Base-by-base conservation (phyloP, 2,797 vertebrate species). In the Ciconia nigra region DNA sequence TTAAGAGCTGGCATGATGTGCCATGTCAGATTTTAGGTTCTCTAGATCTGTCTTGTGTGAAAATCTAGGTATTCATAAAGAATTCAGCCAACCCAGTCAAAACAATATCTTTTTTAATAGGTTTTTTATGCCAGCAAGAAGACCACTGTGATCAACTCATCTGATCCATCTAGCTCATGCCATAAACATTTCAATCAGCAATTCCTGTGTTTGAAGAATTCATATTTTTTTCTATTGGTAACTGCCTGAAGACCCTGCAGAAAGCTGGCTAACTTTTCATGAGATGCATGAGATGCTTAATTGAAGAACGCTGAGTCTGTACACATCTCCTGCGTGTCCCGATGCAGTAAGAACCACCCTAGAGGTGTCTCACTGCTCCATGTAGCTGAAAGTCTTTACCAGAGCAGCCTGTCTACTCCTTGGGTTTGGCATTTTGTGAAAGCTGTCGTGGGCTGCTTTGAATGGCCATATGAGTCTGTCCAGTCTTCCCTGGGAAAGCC, bases 1-100 rank as follows among this genome's bases (percentile, higher is more conserved):
- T 89, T 73, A 72, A 73, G 78, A 92, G 59, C 83, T 90, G 86
- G 42, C 74, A 77, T 37, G 51, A 96, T 28, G 22, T 66, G n/a
- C 35, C 52, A 15, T 41, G 22, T 44, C 66, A 84, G 51, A 66
- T 87, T 94, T 93, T 55, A 79, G 25, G 31, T 66, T 82, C 58
- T 85, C 63, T 76, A 51, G 41, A 71, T 77, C 31, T 77, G 21
- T 21, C 73, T 71, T 92, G 35, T 66, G 74, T 79, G 66, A 84
- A 96, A 73, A 87, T 70, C 21, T n/a, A 72, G 39, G 35, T 28
- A 65, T 59, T 90, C 47, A 46, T 83, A 67, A 90, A 71, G 76
- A 80, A 83, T 90, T 62, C 49, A 82, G 16, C 24, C 26, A 83
- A 70, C 7, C 5, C 74, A 62, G 39, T 79, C 58, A 90, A 84